phyloP scores from a whole-genome alignment of 2,888 invertebrate genomes.

The Micoletzkya japonica region DNA sequence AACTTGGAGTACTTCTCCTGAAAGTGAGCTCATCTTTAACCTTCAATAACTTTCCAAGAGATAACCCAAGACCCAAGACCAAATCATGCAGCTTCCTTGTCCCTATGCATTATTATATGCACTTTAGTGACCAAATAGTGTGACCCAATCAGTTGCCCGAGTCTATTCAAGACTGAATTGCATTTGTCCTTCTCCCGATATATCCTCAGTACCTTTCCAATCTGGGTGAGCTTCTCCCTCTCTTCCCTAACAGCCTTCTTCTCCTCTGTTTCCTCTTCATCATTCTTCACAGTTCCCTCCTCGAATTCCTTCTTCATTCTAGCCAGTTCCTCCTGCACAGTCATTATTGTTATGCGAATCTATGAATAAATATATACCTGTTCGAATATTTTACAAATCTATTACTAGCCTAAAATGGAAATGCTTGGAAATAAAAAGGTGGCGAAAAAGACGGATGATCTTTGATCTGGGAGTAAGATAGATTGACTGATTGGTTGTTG shows the following conservation, averaged over 20 bases:
- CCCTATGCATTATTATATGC: background rate
- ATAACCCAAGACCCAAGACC: background rate
- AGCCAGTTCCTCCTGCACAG: constrained; percentile 18
- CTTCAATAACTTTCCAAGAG: background rate
- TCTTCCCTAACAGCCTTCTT: constrained; percentile 46
- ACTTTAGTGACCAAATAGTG: background rate
- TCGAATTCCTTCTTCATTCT: constrained; percentile 43
- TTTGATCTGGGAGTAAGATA: too few species aligned
- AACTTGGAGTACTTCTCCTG: constrained; percentile 58
- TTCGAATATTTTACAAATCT: too few species aligned
- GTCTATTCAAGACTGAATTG: background rate
- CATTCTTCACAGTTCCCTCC: constrained; percentile 41
- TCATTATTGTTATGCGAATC: background rate
- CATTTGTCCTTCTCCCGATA: too few species aligned
- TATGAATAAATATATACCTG: background rate
- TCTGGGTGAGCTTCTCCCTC: constrained; percentile 46
- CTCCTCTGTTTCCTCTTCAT: constrained; percentile 43
- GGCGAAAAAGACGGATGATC: too few species aligned
- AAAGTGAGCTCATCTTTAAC: constrained; percentile 10
- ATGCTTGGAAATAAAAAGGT: too few species aligned
- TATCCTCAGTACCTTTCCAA: constrained; percentile 37
- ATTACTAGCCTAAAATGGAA: too few species aligned
- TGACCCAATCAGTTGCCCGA: too few species aligned
- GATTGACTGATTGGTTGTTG: too few species aligned
- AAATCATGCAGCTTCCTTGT: background rate